phyloP scores from a whole-genome alignment of 2,888 invertebrate genomes.

The Spisula subtruncata region DNA sequence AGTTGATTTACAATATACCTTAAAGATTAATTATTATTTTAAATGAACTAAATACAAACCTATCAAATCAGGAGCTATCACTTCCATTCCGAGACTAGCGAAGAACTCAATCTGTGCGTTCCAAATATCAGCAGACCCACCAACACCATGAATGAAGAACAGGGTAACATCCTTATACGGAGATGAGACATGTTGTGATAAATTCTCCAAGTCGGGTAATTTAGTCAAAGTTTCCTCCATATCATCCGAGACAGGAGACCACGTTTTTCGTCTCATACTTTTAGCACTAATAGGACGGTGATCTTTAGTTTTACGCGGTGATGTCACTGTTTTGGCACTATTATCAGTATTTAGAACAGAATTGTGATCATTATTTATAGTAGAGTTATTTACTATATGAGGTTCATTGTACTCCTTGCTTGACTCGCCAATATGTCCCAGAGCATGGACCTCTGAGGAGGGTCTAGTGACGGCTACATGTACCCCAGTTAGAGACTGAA shows the following conservation, averaged over 20 bases:
- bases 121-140: conserved; percentile 91
- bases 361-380: not conserved
- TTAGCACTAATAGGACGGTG: conserved; percentile 69
- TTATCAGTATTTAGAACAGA: not conserved
- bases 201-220: conserved; percentile 43
- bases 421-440: conserved; percentile 45
- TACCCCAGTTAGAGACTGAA: conserved; percentile 73
- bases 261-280: conserved; percentile 42
- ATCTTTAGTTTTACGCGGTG: conserved; percentile 67
- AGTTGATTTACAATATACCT: too few relatives aligned
- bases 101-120: conserved; percentile 90
- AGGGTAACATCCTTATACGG: conserved; percentile 84
- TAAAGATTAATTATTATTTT: too few relatives aligned
- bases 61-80: conserved; percentile 91
- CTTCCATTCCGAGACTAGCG: conserved; percentile 90
- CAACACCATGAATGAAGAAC: conserved; percentile 91
- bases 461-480: conserved; percentile 66
- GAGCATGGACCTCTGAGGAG: conserved; percentile 27
- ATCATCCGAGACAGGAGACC: conserved; percentile 48
- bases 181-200: conserved; percentile 50
- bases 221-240: conserved; percentile 44
- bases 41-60: conserved; percentile 78
- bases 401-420: conserved; percentile 27
- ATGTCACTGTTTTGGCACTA: conserved; percentile 55
- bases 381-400: not conserved